Evolutionary conservation across 1,140 invertebrate genomes (phyloP).

Genomic region (Drosophila varians): DNA sequence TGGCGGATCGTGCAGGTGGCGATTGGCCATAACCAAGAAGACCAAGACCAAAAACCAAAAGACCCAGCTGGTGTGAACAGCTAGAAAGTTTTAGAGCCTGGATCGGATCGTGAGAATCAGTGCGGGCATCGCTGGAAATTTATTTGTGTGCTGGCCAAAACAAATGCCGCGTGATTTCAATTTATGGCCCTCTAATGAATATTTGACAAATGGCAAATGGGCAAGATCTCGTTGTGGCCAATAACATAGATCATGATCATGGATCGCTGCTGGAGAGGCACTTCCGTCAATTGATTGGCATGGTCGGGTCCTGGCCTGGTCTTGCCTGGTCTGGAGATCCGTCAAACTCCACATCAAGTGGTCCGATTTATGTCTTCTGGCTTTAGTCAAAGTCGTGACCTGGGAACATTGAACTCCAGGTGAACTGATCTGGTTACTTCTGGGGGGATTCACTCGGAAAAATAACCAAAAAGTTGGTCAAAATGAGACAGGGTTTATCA

Average conservation of each 20-base stretch:
- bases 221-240: conserved; percentile 39
- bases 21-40: conserved; percentile 53
- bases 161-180: conserved; percentile 63
- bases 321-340: conserved; percentile 7
- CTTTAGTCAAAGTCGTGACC: conserved; percentile 68
- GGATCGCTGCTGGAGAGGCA: conserved; percentile 33
- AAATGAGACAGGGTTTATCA: not conserved
- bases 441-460: not conserved
- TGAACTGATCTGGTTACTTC: conserved; percentile 49
- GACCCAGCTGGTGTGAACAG: conserved; percentile 72
- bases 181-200: conserved; percentile 76
- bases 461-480: not conserved
- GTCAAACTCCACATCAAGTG: conserved; percentile 39
- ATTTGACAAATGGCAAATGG: conserved; percentile 80
- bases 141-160: conserved; percentile 70
- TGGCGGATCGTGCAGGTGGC: conserved; percentile 63
- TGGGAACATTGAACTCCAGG: conserved; percentile 69
- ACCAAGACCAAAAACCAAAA: conserved; percentile 21
- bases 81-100: conserved; percentile 71
- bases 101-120: conserved; percentile 68
- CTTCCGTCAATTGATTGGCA: conserved; percentile 61
- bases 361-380: conserved; percentile 52
- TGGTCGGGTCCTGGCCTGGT: conserved; percentile 4
- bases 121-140: conserved; percentile 63
- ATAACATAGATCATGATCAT: conserved; percentile 61